These are phyloP conservation scores for Lemur catta DNA, from an alignment of 2,797 vertebrate species.

Conservation along the genomic window DNA sequence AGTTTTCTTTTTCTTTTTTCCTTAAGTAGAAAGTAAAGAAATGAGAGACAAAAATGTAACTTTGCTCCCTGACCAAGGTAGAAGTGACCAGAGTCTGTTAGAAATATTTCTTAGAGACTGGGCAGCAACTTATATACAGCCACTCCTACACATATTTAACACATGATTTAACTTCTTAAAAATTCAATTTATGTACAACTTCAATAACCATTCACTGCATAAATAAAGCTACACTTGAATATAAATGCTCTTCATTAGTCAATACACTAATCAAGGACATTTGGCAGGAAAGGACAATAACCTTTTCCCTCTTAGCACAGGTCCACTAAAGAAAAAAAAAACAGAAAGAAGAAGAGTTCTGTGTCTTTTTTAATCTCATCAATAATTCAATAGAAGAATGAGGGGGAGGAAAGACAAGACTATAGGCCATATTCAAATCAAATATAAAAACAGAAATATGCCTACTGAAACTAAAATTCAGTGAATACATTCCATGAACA, in stretches of 20 bases:
- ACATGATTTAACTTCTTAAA: background rate
- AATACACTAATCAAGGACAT: background rate
- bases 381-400: constrained; percentile 1
- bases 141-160: background rate
- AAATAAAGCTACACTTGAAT: background rate
- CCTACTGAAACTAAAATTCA: constrained; percentile 13
- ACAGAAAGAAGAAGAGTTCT: background rate
- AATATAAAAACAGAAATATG: background rate
- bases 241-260: background rate
- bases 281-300: background rate
- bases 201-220: background rate
- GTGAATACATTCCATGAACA: background rate
- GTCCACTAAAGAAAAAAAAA: background rate
- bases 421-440: background rate
- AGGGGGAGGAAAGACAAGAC: background rate
- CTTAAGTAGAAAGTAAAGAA: background rate
- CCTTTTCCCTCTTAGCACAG: background rate
- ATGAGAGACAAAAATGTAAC: background rate
- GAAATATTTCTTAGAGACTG: background rate
- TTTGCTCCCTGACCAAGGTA: background rate
- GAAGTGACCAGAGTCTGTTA: background rate
- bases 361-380: background rate
- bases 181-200: background rate
- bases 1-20: background rate
- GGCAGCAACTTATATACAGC: background rate